Evolutionary conservation across 1,140 invertebrate genomes (phyloP), one percentile per base, ranked within the genome.

Genomic region (roundworm (Caenorhabditis elegans)): DNA sequence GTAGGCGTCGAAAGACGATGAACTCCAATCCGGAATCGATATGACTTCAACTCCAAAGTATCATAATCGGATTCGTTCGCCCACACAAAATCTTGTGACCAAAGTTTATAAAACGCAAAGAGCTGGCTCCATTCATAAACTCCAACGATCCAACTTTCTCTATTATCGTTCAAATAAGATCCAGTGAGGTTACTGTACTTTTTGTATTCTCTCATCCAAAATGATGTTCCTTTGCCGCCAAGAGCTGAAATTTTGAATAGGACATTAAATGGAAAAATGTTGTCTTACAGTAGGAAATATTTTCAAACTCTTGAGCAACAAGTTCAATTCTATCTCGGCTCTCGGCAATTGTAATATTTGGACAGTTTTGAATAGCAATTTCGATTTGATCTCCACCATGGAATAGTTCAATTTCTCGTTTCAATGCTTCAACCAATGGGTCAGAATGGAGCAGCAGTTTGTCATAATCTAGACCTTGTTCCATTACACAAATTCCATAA

Each of bases 401-500:
- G 80, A 90, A 90, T 24, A 89, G 77, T 31, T 90, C 83, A 53
- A 86, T 86, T 55, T 89, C 84, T 31, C 51, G 49, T 5, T 81
- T 36, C 11, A 86, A 43, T 47, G 85, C 83, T n/a, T 76, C 15
- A 0, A 86, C 87, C 2, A 90, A 86, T 60, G 90, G 90, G 26
- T 91, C 91, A 3, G 88, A 82, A 22, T 86, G 80, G 2, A 90
- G 82, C 10, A 91, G 86, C 8, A 91, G 81, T 76, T 91, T 88
- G 39, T 89, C 90, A 19, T 91, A 85, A 24, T 88, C 85, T 6
- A 91, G 85, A 2, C 91, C 91, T 78, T 91, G 88, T 76, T 90
- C 83, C 84, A 91, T 86, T n/a, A 85, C 85, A 36, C 34, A 82
- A 34, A 89, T 85, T 17, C 90, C 89, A 82, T 87, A 91, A 24